These are phyloP conservation scores for Tachypleus tridentatus DNA, from an alignment of 1,140 invertebrate genomes.

Conservation along the genomic window DNA sequence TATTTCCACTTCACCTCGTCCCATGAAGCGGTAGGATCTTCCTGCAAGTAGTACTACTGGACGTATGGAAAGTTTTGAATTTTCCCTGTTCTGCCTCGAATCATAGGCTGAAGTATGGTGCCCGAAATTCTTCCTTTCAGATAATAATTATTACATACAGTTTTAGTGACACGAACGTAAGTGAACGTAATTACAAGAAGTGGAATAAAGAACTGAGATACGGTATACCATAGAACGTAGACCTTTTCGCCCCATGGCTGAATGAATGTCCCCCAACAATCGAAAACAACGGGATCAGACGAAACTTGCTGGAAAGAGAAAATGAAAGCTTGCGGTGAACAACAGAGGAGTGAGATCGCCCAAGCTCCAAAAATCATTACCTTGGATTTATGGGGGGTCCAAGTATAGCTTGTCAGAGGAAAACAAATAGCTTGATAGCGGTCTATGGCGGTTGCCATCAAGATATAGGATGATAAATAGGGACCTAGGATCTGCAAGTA, in stretches of 20 bases:
- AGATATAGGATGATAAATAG: constrained; percentile 51
- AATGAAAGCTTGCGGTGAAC: constrained; percentile 48
- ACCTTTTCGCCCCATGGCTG: constrained; percentile 42
- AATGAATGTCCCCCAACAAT: constrained; percentile 56
- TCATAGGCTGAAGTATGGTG: not conserved
- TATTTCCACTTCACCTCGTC: not conserved
- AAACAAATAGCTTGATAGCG: constrained; percentile 54
- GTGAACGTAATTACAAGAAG: constrained; percentile 21
- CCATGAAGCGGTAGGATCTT: not conserved
- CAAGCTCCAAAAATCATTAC: constrained; percentile 46
- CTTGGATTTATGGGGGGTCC: constrained; percentile 30
- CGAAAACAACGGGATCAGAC: constrained; percentile 28
- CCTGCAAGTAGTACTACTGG: not conserved
- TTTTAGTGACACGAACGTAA: constrained; percentile 15
- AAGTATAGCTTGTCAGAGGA: constrained; percentile 30
- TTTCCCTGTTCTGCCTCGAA: not conserved
- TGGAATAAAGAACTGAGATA: constrained; percentile 23
- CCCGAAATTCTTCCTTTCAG: not conserved
- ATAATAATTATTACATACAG: constrained; percentile 5
- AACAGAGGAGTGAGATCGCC: constrained; percentile 45
- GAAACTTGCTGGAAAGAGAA: constrained; percentile 34
- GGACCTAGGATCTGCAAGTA: constrained; percentile 49
- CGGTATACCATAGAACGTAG: constrained; percentile 47
- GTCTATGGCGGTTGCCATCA: constrained; percentile 53
- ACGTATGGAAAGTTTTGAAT: not conserved